Conservation (phyloP, 2,797 vertebrate species). For the Pelobates cultripes region DNA sequence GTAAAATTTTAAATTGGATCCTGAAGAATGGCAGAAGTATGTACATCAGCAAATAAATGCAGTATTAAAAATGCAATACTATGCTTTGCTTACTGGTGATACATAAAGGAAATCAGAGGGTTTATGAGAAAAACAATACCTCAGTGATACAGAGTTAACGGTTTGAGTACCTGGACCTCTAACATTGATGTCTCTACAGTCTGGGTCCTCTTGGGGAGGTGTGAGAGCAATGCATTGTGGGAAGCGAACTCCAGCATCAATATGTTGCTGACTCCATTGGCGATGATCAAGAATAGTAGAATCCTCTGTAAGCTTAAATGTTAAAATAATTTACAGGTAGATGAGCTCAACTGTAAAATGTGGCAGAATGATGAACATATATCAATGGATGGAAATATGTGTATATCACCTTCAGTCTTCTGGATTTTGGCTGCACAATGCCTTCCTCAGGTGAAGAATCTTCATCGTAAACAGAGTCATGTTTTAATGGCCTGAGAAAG, state of each 20-base stretch:
- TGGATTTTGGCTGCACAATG: conserved; percentile 41
- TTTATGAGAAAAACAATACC: too few relatives aligned
- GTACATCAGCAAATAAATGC: too few relatives aligned
- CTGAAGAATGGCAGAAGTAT: too few relatives aligned
- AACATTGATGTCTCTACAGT: conserved; percentile 52
- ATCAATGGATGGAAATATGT: too few relatives aligned
- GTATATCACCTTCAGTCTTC: conserved; percentile 40
- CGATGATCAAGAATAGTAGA: conserved; percentile 38
- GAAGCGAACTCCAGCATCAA: conserved; percentile 45
- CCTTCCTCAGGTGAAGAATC: conserved; percentile 60
- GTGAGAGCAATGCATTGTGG: conserved; percentile 60
- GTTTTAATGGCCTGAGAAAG: conserved; percentile 59
- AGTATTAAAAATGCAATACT: too few relatives aligned
- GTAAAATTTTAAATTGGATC: too few relatives aligned
- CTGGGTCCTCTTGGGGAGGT: conserved; percentile 62
- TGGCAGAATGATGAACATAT: too few relatives aligned
- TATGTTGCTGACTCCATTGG: conserved; percentile 54
- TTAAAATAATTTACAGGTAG: not conserved
- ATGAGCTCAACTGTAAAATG: too few relatives aligned
- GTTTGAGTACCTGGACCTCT: conserved; percentile 61
- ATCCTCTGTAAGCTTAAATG: conserved; percentile 29
- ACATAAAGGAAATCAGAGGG: too few relatives aligned
- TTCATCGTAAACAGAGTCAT: conserved; percentile 59
- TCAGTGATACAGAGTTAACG: too few relatives aligned
- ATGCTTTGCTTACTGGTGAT: too few relatives aligned